These are phyloP conservation scores for Lacerta viridis DNA, from an alignment of 2,797 vertebrate genomes.

Conservation along the genomic window DNA sequence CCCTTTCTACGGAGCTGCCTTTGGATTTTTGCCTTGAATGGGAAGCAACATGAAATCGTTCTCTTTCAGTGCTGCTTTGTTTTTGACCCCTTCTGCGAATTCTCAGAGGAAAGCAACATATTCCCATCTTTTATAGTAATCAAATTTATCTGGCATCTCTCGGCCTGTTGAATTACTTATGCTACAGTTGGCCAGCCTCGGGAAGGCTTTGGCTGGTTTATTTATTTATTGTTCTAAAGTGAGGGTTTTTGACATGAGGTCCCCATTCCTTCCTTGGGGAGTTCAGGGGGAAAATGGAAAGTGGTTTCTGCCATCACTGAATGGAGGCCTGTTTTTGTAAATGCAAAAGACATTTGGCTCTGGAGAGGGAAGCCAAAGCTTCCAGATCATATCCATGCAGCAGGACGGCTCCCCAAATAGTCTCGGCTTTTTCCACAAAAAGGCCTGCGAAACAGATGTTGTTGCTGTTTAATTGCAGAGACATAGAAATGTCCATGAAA, in stretches of 20 bases:
- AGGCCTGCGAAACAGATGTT: conserved; percentile 14
- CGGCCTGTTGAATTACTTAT: conserved; percentile 88
- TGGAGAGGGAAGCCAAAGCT: conserved; percentile 20
- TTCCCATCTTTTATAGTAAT: conserved; percentile 96
- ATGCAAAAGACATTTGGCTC: conserved; percentile 32
- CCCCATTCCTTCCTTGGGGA: conserved; percentile 76
- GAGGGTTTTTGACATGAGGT: conserved; percentile 88
- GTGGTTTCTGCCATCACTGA: conserved; percentile 64
- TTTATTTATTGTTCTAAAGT: conserved; percentile 88
- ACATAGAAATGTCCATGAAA: neutral
- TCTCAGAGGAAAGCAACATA: conserved; percentile 88
- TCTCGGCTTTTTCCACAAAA: conserved; percentile 14
- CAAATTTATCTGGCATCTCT: conserved; percentile 90
- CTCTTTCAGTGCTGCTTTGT: conserved; percentile 84
- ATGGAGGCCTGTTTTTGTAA: conserved; percentile 27
- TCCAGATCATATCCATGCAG: neutral
- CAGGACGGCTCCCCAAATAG: conserved; percentile 32
- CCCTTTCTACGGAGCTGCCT: conserved; percentile 78
- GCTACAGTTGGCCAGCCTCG: conserved; percentile 85
- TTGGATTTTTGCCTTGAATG: conserved; percentile 83
- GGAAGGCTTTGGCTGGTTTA: conserved; percentile 83
- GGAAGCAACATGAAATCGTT: conserved; percentile 84
- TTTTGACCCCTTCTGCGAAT: conserved; percentile 88
- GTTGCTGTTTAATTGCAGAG: conserved; percentile 17
- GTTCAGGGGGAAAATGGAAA: conserved; percentile 67